A percentile compares a stretch with the other conserved stretches of the same genome.
phyloP scores from a whole-genome alignment of 2,797 vertebrate genomes.

The Bradypodion pumilum region DNA sequence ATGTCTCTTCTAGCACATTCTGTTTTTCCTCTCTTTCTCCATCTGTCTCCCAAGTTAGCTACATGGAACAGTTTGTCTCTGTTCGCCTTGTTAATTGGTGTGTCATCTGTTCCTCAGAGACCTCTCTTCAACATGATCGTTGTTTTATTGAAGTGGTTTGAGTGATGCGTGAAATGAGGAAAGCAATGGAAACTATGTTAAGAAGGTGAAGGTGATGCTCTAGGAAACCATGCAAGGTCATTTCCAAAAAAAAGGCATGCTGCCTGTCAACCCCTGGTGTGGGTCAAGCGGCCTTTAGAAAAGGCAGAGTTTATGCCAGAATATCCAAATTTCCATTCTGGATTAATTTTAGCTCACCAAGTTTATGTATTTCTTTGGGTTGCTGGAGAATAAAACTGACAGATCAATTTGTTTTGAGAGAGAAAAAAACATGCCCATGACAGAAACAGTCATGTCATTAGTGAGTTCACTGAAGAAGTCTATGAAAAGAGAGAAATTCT shows the following conservation, averaged over 20 bases:
- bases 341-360: background rate
- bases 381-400: background rate
- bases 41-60: constrained; percentile 39
- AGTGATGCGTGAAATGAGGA: constrained; percentile 76
- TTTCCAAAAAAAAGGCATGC: constrained; percentile 64
- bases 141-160: constrained; percentile 68
- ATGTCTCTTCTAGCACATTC: background rate
- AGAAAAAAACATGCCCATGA: no score
- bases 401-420: background rate
- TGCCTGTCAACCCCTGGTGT: constrained; percentile 34
- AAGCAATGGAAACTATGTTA: constrained; percentile 63
- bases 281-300: constrained; percentile 29
- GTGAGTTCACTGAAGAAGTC: background rate
- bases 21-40: constrained; percentile 35
- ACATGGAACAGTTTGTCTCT: constrained; percentile 56
- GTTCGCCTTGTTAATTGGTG: constrained; percentile 72
- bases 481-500: background rate
- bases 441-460: background rate
- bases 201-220: constrained; percentile 60
- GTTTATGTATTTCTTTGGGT: background rate
- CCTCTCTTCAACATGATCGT: constrained; percentile 62
- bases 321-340: constrained; percentile 48
- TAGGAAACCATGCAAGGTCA: constrained; percentile 58
- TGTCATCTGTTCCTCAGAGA: constrained; percentile 68
- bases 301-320: constrained; percentile 45